These are phyloP conservation scores for Lepilemur septentrionalis DNA, from an alignment of 2,797 vertebrate species.

Conservation along the genomic window DNA sequence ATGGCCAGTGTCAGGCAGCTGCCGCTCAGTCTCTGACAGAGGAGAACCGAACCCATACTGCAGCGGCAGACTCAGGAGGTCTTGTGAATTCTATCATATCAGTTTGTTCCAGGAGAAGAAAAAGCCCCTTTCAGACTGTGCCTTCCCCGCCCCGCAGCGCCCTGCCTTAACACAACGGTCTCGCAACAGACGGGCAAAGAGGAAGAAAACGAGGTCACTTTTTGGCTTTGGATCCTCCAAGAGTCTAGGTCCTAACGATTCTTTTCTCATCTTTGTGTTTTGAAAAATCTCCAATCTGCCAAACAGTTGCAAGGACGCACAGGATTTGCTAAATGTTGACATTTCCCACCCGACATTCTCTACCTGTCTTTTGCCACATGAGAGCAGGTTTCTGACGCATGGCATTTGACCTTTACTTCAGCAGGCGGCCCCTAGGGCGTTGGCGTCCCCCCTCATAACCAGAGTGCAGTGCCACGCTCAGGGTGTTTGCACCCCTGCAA, in stretches of 20 bases:
- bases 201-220: background rate
- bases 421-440: too few relatives aligned
- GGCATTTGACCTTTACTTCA: background rate
- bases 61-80: background rate
- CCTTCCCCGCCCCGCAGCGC: background rate
- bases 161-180: background rate
- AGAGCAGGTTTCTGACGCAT: background rate
- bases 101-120: background rate
- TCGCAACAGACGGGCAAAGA: too few relatives aligned
- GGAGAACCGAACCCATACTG: background rate
- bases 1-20: background rate
- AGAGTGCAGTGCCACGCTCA: too few relatives aligned
- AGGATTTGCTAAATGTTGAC: rapidly evolving
- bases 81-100: background rate
- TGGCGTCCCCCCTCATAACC: background rate
- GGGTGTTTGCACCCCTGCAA: rapidly evolving
- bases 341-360: background rate
- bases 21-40: background rate
- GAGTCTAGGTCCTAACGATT: background rate
- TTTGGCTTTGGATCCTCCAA: background rate
- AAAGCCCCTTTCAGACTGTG: background rate
- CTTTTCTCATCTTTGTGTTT: background rate
- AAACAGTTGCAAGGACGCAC: background rate
- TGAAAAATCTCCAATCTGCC: background rate
- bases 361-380: background rate